Percentiles rank a stretch among this genome's conserved stretches.
Conservation (phyloP, 2,888 invertebrate species). For the Andrena dorsata region DNA sequence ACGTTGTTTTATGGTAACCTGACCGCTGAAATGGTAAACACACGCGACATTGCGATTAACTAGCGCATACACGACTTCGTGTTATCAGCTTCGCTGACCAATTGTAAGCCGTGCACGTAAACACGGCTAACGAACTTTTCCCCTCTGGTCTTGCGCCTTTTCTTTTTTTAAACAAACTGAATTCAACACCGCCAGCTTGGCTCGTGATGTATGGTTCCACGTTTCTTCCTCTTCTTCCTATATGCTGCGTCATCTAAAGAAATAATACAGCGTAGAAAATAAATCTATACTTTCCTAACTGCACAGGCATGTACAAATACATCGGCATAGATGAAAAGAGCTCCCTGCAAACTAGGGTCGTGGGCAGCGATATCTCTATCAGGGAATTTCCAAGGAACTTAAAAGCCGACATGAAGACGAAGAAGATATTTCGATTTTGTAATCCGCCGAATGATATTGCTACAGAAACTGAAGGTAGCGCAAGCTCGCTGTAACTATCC, state of each 20-base stretch:
- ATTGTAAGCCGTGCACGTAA: constrained; percentile 22
- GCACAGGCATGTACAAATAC: constrained; percentile 92
- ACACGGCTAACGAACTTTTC: constrained; percentile 3
- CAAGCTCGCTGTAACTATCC: neutral
- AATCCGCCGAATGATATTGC: constrained; percentile 90
- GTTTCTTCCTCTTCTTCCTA: neutral
- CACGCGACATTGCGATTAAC: constrained; percentile 33
- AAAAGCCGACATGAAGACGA: constrained; percentile 88
- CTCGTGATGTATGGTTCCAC: neutral
- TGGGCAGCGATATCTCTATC: constrained; percentile 84
- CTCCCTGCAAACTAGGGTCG: constrained; percentile 83
- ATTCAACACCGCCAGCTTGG: neutral
- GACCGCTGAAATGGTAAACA: constrained; percentile 9
- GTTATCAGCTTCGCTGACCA: constrained; percentile 31
- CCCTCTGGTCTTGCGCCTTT: neutral
- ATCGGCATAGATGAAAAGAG: constrained; percentile 88
- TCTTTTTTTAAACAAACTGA: constrained; percentile 1
- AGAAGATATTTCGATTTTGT: constrained; percentile 89
- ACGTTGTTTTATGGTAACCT: neutral
- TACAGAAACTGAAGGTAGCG: constrained; percentile 91
- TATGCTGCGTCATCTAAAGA: neutral
- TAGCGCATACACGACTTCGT: constrained; percentile 57
- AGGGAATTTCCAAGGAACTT: constrained; percentile 86
- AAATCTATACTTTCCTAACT: neutral
- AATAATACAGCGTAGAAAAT: neutral